Conservation (phyloP, 2,888 invertebrate genomes). For the Harpalus rubripes region DNA sequence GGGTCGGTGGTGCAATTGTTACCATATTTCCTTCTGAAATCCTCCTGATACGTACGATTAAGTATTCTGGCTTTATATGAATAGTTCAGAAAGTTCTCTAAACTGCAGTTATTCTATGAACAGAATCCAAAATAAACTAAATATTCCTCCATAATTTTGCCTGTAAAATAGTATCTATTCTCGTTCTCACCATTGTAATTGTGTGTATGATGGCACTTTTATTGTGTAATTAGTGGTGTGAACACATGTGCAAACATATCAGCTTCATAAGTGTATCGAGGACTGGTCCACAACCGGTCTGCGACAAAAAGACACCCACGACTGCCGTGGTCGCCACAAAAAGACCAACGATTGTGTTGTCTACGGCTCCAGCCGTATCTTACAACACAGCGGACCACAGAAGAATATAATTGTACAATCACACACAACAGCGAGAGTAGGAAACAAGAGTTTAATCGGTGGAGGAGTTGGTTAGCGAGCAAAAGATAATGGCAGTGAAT, state of each 20-base stretch:
- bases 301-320: slow-evolving; percentile 1
- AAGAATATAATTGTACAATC: too few species aligned
- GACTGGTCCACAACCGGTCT: slow-evolving; percentile 3
- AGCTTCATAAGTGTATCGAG: slow-evolving; percentile 5
- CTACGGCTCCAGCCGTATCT: not conserved
- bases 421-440: too few species aligned
- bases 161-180: too few species aligned
- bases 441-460: too few species aligned
- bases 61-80: too few species aligned
- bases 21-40: too few species aligned
- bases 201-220: not conserved
- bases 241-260: slow-evolving; percentile 27
- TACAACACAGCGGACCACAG: too few species aligned
- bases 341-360: slow-evolving; percentile 1
- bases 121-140: not conserved
- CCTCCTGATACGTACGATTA: too few species aligned
- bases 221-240: slow-evolving; percentile 15
- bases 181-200: not conserved
- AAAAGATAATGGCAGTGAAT: too few species aligned
- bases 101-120: not conserved
- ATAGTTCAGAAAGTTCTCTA: not conserved
- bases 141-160: too few species aligned
- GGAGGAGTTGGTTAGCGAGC: too few species aligned
- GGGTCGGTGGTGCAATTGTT: too few species aligned
- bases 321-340: not conserved